Evolutionary conservation across 1,140 invertebrate genomes (phyloP).

Genomic region (Zaprionus tsacasi): DNA sequence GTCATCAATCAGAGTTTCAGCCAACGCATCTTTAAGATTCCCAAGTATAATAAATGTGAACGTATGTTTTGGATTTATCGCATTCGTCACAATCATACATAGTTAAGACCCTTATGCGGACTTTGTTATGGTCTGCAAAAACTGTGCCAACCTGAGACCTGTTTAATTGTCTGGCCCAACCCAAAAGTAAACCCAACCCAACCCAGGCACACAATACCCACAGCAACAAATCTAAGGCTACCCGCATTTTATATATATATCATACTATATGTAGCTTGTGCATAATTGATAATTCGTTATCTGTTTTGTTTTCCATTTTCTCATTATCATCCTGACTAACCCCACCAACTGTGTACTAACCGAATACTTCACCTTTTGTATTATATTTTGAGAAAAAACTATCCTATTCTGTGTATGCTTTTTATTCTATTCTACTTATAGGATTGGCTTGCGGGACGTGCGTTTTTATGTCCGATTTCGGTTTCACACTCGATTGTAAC

Average conservation of each 20-base stretch:
- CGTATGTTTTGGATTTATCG: not conserved
- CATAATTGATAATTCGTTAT: not conserved
- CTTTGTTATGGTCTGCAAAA: slow-evolving; percentile 28
- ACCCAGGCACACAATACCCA: not conserved
- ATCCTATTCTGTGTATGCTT: slow-evolving; percentile 80
- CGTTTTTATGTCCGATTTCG: slow-evolving; percentile 94
- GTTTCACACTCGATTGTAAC: slow-evolving; percentile 94
- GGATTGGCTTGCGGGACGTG: slow-evolving; percentile 88
- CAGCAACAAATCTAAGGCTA: slow-evolving; percentile 3
- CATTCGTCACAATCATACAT: slow-evolving; percentile 14
- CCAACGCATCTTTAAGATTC: slow-evolving; percentile 35
- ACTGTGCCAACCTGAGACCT: slow-evolving; percentile 37
- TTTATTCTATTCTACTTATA: slow-evolving; percentile 84
- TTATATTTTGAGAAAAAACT: slow-evolving; percentile 58
- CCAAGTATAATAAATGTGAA: slow-evolving; percentile 9
- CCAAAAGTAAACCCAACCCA: slow-evolving; percentile 10
- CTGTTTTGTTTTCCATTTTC: not conserved
- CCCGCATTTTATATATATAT: slow-evolving; percentile 14
- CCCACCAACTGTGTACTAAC: slow-evolving; percentile 46
- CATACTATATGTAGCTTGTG: not conserved
- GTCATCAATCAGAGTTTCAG: slow-evolving; percentile 34
- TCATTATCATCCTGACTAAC: slow-evolving; percentile 7
- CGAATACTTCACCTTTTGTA: slow-evolving; percentile 41
- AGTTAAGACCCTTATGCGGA: slow-evolving; percentile 15
- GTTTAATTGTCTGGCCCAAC: slow-evolving; percentile 34